Evolutionary conservation across 1,140 invertebrate species (phyloP).

Genomic region (Phocides pigmalion): DNA sequence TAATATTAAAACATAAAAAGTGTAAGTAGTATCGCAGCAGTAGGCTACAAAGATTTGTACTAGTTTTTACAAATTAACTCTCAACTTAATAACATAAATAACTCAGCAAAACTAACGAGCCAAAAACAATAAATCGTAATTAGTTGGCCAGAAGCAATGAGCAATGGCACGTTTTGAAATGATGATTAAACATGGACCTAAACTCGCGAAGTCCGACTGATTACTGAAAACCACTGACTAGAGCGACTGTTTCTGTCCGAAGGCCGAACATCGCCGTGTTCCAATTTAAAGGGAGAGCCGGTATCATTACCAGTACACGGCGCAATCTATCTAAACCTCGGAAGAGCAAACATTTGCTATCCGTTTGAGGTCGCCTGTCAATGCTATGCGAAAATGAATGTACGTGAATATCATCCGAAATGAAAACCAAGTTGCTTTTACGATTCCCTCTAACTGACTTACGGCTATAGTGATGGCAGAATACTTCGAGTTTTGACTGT

Average conservation of each 20-base stretch:
- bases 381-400: neutral
- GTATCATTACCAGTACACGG: conserved; percentile 27
- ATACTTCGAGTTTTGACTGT: too few relatives aligned
- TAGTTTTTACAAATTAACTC: too few relatives aligned
- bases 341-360: conserved; percentile 19
- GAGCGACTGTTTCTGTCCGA: conserved; percentile 15
- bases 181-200: neutral
- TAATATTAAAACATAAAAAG: too few relatives aligned
- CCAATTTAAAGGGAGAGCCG: conserved; percentile 30
- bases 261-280: conserved; percentile 11
- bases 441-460: too few relatives aligned
- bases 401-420: neutral
- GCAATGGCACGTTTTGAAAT: neutral
- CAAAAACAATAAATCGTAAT: too few relatives aligned
- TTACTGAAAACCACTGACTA: conserved; percentile 19
- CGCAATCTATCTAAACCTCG: conserved; percentile 27
- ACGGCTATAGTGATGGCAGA: too few relatives aligned
- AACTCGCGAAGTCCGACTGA: neutral
- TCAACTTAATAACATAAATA: too few relatives aligned
- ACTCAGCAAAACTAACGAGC: too few relatives aligned
- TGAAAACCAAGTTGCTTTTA: neutral
- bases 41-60: too few relatives aligned
- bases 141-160: neutral
- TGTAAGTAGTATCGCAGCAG: too few relatives aligned
- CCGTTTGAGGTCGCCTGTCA: conserved; percentile 16